Base-by-base conservation (phyloP, 2,797 vertebrate species). In the Sebastes diaconus region DNA sequence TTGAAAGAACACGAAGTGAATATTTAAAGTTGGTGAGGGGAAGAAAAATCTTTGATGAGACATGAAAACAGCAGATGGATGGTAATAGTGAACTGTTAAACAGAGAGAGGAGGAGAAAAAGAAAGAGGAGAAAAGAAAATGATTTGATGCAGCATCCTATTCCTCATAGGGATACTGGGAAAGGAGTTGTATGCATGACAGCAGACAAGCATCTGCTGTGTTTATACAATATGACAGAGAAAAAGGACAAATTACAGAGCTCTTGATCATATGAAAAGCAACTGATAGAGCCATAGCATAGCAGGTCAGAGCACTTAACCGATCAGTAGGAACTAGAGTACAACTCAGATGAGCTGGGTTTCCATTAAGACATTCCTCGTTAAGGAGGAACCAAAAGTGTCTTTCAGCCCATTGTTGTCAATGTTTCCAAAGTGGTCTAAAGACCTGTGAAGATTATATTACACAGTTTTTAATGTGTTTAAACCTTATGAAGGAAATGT, bases 1-100 rank as follows among this genome's bases (percentile, higher is more conserved):
- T 94, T 93, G 92, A 95, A 94, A 95, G 94, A 95, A 85, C 84
- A 92, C 42, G 88, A 80, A 91, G 88, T 87, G 87, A 92, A 92
- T 93, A 92, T 91, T 92, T 94, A 92, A 95, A 93, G 84, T 92
- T 89, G 74, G 86, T 67, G 70, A 86, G 77, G 84, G 80, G 63
- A 87, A 79, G 77, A 83, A 86, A 87, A 84, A 89, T 91, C 87
- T 94, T 94, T 93, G 90, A 92, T 91, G 92, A 92, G 84, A 93
- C 92, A 93, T 90, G 83, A 91, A 92, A 90, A 91, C 74, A 80
- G 90, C 92, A 90, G 92, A 93, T 85, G 86, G 92, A 91, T 91
- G 91, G 87, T 92, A 92, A 91, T 89, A 36, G 84, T 82, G 77
- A 90, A 87, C 81, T 91, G 86, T 90, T 93, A 81, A 80, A 82